These are phyloP conservation scores for Ormyrus pomaceus DNA, from an alignment of 2,888 invertebrate genomes.

Conservation along the genomic window DNA sequence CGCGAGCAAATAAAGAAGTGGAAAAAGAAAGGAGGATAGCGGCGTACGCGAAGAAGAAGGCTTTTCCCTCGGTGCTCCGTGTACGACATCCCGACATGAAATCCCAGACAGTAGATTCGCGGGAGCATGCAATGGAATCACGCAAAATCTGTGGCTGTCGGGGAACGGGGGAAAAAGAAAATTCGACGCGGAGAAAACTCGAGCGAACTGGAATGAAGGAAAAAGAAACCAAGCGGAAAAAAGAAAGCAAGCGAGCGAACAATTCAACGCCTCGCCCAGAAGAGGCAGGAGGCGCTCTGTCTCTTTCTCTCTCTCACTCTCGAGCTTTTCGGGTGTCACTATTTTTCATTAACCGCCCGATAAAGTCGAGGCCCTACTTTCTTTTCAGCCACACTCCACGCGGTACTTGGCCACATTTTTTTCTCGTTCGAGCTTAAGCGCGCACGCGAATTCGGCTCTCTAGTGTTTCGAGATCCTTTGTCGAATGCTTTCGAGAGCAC, in stretches of 20 bases:
- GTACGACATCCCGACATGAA: slow-evolving; percentile 70
- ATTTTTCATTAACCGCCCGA: slow-evolving; percentile 73
- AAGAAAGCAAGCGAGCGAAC: slow-evolving; percentile 62
- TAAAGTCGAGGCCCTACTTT: slow-evolving; percentile 58
- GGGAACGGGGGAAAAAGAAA: slow-evolving; percentile 53
- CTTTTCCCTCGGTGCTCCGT: neutral
- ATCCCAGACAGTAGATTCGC: slow-evolving; percentile 65
- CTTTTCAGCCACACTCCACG: too few relatives aligned
- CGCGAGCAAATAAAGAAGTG: slow-evolving; percentile 1
- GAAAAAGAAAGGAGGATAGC: neutral
- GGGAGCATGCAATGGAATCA: slow-evolving; percentile 65
- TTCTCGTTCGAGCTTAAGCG: too few relatives aligned
- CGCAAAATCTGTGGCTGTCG: slow-evolving; percentile 61
- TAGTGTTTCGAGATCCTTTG: too few relatives aligned
- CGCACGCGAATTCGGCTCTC: too few relatives aligned
- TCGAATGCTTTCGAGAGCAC: neutral
- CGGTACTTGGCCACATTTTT: too few relatives aligned
- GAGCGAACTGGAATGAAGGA: slow-evolving; percentile 42
- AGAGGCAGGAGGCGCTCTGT: neutral
- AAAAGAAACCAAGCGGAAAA: slow-evolving; percentile 53
- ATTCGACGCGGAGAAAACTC: slow-evolving; percentile 29
- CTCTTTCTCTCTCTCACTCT: neutral
- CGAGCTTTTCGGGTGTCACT: slow-evolving; percentile 65
- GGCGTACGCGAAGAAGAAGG: slow-evolving; percentile 34
- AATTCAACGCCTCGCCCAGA: slow-evolving; percentile 60